Evolutionary conservation across 2,888 invertebrate genomes (phyloP).

Genomic region (Petrolisthes cinctipes): DNA sequence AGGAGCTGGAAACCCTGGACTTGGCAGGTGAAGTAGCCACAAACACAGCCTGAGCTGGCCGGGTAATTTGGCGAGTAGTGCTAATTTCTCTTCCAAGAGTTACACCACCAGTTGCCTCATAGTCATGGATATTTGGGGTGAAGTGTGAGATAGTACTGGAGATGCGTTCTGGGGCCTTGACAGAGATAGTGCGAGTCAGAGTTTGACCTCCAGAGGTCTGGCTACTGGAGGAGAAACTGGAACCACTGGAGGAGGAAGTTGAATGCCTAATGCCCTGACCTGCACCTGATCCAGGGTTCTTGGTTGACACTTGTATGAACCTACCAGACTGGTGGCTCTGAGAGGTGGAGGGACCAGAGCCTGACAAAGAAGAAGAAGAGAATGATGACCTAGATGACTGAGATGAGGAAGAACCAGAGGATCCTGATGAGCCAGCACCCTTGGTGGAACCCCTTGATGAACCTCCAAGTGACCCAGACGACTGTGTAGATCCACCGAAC

Average conservation of each 20-base stretch:
- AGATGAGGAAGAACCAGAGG: too few species aligned
- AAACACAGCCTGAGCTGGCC: conserved; percentile 11
- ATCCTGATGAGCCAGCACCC: too few species aligned
- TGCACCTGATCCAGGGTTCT: neutral
- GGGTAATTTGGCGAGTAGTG: neutral
- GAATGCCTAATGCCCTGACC: neutral
- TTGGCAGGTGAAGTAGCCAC: neutral
- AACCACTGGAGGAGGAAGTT: neutral
- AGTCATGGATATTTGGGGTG: conserved; percentile 47
- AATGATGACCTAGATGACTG: too few species aligned
- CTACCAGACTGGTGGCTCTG: neutral
- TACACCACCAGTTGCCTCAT: conserved; percentile 51
- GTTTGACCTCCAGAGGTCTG: neutral
- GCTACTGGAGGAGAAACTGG: neutral
- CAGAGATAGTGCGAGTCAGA: conserved; percentile 45
- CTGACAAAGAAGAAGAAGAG: neutral
- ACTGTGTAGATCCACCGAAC: too few species aligned
- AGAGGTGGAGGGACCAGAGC: neutral
- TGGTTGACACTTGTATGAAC: neutral
- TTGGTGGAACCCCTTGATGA: too few species aligned
- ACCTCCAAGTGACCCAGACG: too few species aligned
- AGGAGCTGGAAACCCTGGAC: neutral
- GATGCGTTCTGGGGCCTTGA: conserved; percentile 53
- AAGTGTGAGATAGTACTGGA: conserved; percentile 56
- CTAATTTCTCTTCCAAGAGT: conserved; percentile 6